Base-by-base conservation (phyloP, 2,797 vertebrate species). In the Geotrypetes seraphini region DNA sequence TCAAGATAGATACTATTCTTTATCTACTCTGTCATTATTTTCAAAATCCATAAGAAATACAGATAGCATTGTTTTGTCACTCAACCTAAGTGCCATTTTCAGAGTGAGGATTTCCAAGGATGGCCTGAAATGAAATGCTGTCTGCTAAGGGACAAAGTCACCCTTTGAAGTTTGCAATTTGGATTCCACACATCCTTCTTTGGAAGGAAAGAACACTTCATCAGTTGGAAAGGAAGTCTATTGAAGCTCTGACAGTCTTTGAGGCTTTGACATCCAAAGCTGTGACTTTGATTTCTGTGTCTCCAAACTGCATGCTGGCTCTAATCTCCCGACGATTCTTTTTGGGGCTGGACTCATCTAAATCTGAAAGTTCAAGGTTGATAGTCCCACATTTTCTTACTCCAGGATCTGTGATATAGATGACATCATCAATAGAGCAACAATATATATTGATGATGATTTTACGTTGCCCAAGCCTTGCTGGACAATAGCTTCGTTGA, bases 381-480 rank as follows among this genome's bases (percentile, higher is more conserved):
- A 98, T 77, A 15, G 86, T 85, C 2, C 92, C 93, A 1, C 95
- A 97, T 57, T 92, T 94, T 53, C 91, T 78, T 35, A 97, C 91
- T 0, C 88, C 90, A 0, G 83, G 69, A 50, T 97, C 93, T 0
- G 86, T 90, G 67, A 97, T 93, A 77, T 92, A 97, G 13, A 69
- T 69, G 12, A 86, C 70, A 1, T 96, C 90, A 1, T 98, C 92
- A 0, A 60, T 72, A 2, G 73, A 31, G 1, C 85, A 79, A 84
- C 92, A 96, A 80, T 97, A 97, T 70, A 97, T 78, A 67, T 96
- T 96, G 77, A 98, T 92, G 74, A 97, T 85, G 69, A 95, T 96
- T 37, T 90, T 86, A 7, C 87, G 77, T 43, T 97, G 93, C 25
- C 89, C 91, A 0, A 74, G 53, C 3, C 92, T 77, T 1, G 92